phyloP scores from a whole-genome alignment of 2,888 invertebrate genomes.

The Argyresthia albistria region DNA sequence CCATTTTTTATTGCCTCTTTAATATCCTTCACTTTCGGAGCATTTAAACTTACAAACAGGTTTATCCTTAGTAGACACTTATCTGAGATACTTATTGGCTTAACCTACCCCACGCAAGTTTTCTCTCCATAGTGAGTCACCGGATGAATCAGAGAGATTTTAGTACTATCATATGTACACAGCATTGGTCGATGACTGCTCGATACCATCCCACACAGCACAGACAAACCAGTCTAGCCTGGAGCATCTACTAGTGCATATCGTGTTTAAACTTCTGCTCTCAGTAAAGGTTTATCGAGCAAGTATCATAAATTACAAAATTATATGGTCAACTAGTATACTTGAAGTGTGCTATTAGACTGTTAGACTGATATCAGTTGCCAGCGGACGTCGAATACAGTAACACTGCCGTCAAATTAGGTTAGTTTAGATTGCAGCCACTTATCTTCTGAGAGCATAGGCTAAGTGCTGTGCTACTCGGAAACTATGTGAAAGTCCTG shows the following conservation, averaged over 20 bases:
- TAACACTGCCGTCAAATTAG: conserved; percentile 47
- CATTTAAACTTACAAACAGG: background rate
- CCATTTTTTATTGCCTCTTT: background rate
- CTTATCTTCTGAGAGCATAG: conserved; percentile 37
- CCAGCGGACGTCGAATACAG: conserved; percentile 38
- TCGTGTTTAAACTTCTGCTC: background rate
- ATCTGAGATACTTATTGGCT: background rate
- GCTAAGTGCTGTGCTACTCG: conserved; percentile 5
- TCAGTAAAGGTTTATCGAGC: background rate
- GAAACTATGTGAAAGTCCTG: conserved; percentile 8
- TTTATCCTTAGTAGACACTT: background rate
- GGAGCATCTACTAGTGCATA: background rate
- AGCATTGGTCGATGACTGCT: background rate
- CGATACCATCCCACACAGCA: background rate
- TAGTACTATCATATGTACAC: background rate
- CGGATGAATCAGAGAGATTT: conserved; percentile 1
- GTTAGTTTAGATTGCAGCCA: conserved; percentile 47
- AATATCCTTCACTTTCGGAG: too few species aligned
- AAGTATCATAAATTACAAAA: conserved; percentile 3
- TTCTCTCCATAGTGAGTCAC: conserved; percentile 3
- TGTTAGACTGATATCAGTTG: conserved; percentile 30
- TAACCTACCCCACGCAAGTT: background rate
- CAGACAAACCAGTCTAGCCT: conserved; percentile 5
- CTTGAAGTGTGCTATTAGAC: background rate
- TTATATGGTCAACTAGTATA: conserved; percentile 1